Evolutionary conservation across 2,113 vertebrate species (phyloP), one percentile per base, ranked within the genome.

Genomic region (Corythoichthys intestinalis): DNA sequence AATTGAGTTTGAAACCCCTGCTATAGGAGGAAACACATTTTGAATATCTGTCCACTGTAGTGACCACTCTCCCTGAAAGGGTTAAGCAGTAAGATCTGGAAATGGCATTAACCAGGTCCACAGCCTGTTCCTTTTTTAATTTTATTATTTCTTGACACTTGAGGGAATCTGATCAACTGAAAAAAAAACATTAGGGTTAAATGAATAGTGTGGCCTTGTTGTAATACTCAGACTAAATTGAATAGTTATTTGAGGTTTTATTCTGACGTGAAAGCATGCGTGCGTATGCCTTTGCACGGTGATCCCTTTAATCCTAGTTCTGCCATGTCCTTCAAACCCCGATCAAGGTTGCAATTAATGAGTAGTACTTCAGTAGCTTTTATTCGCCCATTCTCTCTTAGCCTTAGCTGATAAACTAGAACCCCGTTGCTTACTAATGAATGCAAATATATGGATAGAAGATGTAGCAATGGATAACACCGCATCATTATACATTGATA

Each of bases 271-370:
- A 10, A 20, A 61, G 59, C 38, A 4, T 20, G 6, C 28, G 41
- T 63, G 61, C n/a, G 28, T 37, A 68, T 68, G 62, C 15, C 7
- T 81, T 58, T 78, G 72, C 64, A 65, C 60, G 56, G 54, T 72
- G 73, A 83, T 79, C 77, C 64, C 61, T 76, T 82, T 82, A 83
- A 85, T 82, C 73, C 77, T 66, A 74, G 65, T 71, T 79, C 70
- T 66, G 56, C 73, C 59, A 71, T 66, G 76, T 86, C 85, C 85
- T 89, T 87, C 82, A 87, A 75, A 77, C 63, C 64, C 60, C 72
- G 75, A 79, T 83, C 85, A 86, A 87, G 87, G 83, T 84, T 82
- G 79, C 67, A 67, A 81, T 86, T 84, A 83, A 87, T 87, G 77
- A 84, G 78, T 71, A 48, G 75, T 77, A 81, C 75, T 77, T 75